Base-by-base conservation (phyloP, 2,113 vertebrate species). In the Corapipo altera region DNA sequence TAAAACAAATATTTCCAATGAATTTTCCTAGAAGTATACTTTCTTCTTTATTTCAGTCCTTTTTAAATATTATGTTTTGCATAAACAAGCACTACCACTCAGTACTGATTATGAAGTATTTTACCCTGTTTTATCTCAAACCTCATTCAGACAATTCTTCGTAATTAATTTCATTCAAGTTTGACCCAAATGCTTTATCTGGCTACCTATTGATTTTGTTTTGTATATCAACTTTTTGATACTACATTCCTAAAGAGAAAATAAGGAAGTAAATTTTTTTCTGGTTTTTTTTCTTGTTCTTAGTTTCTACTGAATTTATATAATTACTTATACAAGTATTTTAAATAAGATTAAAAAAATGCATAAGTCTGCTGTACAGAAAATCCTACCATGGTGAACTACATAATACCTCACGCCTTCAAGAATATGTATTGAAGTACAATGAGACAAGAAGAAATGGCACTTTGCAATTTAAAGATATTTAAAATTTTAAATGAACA, bases 401-500 rank as follows among this genome's bases (percentile, higher is more conserved):
- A 86, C 44, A 52, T 85, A 96, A 92, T 79, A 77, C 18, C 35
- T 94, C 28, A 85, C 89, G 66, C 27, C 58, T 92, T 91, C 49
- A 17, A 49, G 24, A 80, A 43, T 85, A 94, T 85, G 89, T 90
- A 93, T 85, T 41, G 48, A 96, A 94, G 67, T 73, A 91, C 49
- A 92, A 74, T 59, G 67, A 92, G 59, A 84, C 37, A 89, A 78
- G 30, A 83, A 84, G 35, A 88, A 94, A 85, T 27, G 23, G 11
- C 26, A 85, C 15, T 87, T 59, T 91, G 46, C 22, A 73, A 96
- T 96, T 93, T 96, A 93, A 88, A 93, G 73, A n/a, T 82, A 77
- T 79, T 85, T 95, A 95, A 93, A 94, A 92, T 89, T 94, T 95
- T 28, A 95, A 97, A 69, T 12, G 71, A 37, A 55, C 48, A 77